A percentile compares a stretch with the other conserved stretches of the same genome.
phyloP scores from a whole-genome alignment of 2,888 invertebrate genomes.

The Calameuta idolon region DNA sequence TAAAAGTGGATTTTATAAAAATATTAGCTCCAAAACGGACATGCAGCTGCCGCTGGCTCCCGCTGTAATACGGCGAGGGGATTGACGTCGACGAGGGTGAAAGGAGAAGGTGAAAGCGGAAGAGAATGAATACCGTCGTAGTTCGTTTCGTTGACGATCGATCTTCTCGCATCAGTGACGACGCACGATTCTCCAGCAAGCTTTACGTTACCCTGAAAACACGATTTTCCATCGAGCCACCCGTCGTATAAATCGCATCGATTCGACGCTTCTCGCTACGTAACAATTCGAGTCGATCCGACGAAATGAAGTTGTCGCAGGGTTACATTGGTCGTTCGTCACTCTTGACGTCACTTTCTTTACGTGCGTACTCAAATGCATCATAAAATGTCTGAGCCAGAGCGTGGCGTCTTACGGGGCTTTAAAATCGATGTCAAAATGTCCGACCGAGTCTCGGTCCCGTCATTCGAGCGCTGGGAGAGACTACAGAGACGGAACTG shows the following conservation, averaged over 20 bases:
- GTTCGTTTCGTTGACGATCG: neutral
- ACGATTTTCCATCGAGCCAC: neutral
- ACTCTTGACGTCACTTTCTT: neutral
- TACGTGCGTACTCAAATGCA: neutral
- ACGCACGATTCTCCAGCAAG: neutral
- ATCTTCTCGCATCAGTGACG: neutral
- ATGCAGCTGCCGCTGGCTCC: neutral
- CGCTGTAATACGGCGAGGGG: neutral
- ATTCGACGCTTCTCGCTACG: neutral
- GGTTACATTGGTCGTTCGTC: neutral
- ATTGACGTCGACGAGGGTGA: neutral
- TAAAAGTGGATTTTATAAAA: neutral
- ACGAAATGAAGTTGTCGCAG: neutral
- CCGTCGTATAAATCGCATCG: neutral
- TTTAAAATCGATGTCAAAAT: neutral
- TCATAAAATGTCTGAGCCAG: neutral
- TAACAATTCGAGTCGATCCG: neutral
- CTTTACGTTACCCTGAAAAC: neutral
- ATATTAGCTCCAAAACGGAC: neutral
- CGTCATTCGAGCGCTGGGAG: neutral
- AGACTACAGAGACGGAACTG: neutral
- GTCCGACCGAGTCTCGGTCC: neutral
- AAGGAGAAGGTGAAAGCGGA: neutral
- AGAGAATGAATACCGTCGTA: neutral
- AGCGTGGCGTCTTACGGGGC: neutral